Conservation (phyloP, 2,797 vertebrate genomes). For the Telmatherina bonti region DNA sequence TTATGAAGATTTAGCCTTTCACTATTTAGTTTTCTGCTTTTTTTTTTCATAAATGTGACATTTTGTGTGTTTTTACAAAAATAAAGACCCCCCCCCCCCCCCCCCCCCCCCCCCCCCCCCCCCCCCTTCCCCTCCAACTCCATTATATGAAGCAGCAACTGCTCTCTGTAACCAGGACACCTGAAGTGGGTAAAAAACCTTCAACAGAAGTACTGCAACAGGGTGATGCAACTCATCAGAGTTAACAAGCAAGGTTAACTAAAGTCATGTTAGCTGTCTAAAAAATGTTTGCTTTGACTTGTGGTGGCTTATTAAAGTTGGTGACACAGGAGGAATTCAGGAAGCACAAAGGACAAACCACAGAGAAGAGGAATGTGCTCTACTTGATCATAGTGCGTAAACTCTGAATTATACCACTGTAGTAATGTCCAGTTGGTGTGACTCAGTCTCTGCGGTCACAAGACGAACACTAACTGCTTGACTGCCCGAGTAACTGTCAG, state of each 20-base stretch:
- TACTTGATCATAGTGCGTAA: conserved; percentile 1
- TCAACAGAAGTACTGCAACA: background rate
- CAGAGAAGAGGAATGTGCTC: background rate
- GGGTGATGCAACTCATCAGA: conserved; percentile 9
- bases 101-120: background rate
- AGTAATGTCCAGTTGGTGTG: conserved; percentile 1
- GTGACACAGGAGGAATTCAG: conserved; percentile 1
- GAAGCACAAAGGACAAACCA: background rate
- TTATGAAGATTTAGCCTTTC: background rate
- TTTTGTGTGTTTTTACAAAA: background rate
- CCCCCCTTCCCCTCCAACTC: too few species aligned
- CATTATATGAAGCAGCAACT: background rate
- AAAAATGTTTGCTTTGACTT: conserved; percentile 10
- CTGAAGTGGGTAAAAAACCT: conserved; percentile 8
- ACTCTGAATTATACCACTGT: background rate
- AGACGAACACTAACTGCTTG: background rate
- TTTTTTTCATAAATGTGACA: conserved; percentile 3
- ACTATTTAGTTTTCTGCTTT: background rate
- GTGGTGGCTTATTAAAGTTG: background rate
- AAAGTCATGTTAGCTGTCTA: conserved; percentile 1
- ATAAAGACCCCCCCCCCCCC: too few species aligned
- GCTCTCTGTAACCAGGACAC: conserved; percentile 1
- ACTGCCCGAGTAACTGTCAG: conserved; percentile 11
- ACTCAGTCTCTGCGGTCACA: background rate
- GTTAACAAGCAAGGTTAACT: conserved; percentile 10